Conservation (phyloP, 2,113 vertebrate species). For the Archocentrus centrarchus region DNA sequence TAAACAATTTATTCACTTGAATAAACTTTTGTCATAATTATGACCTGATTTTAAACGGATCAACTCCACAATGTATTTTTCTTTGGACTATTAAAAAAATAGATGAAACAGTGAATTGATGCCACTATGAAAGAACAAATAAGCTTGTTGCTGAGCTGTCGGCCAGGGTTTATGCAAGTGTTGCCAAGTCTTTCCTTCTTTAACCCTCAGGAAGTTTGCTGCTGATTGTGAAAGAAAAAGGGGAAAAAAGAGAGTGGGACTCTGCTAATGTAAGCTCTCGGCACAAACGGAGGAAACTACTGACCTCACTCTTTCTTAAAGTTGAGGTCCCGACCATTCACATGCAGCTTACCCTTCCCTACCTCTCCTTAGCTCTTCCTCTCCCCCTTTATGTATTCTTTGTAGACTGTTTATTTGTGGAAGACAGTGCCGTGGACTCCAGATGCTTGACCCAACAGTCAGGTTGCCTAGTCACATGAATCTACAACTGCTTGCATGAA, state of each 20-base stretch:
- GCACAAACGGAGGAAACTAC: conserved; percentile 77
- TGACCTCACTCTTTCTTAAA: conserved; percentile 67
- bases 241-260: conserved; percentile 8
- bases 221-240: conserved; percentile 49
- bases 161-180: conserved; percentile 35
- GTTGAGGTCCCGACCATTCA: conserved; percentile 62
- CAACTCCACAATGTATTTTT: neutral
- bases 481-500: conserved; percentile 65
- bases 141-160: conserved; percentile 35
- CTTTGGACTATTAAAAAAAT: conserved; percentile 2
- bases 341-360: conserved; percentile 23
- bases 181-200: conserved; percentile 63
- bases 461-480: conserved; percentile 79
- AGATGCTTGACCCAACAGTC: conserved; percentile 78
- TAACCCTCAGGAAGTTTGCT: conserved; percentile 74
- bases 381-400: conserved; percentile 54
- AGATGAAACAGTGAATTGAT: conserved; percentile 8
- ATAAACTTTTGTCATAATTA: neutral
- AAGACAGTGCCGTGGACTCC: conserved; percentile 63
- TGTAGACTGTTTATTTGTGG: conserved; percentile 72
- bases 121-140: conserved; percentile 14
- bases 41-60: neutral
- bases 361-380: conserved; percentile 44
- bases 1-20: neutral
- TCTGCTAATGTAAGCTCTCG: conserved; percentile 59